Conservation (phyloP, 2,888 invertebrate species). For the Iphiclides podalirius region DNA sequence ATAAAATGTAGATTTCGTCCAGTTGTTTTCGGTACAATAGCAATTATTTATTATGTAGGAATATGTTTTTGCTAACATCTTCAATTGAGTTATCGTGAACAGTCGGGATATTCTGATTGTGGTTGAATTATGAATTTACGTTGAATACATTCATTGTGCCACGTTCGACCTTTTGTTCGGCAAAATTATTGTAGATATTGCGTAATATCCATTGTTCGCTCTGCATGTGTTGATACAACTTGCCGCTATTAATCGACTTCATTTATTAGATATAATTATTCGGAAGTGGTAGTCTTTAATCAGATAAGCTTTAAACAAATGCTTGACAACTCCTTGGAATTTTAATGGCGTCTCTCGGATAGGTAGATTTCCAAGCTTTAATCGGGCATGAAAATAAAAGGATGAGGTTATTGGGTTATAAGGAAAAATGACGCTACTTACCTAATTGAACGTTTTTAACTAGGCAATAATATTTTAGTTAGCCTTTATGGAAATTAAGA, state of each 20-base stretch:
- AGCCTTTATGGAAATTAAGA: neutral
- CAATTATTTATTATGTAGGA: neutral
- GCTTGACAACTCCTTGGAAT: too few relatives aligned
- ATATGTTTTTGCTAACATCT: conserved; percentile 37
- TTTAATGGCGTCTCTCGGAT: neutral
- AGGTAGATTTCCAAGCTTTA: neutral
- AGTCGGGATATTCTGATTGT: conserved; percentile 52
- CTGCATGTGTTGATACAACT: conserved; percentile 37
- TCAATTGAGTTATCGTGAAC: conserved; percentile 48
- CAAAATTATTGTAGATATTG: conserved; percentile 54
- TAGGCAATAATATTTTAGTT: neutral
- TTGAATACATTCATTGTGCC: conserved; percentile 59
- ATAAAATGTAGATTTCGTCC: neutral
- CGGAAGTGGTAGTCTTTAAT: conserved; percentile 28
- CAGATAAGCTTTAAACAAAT: conserved; percentile 4
- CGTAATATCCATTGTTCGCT: conserved; percentile 43
- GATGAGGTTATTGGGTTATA: conserved; percentile 3
- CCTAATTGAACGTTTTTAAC: neutral
- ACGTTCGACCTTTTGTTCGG: conserved; percentile 59
- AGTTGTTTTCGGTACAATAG: neutral
- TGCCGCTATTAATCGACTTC: conserved; percentile 31
- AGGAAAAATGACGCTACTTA: neutral
- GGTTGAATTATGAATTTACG: conserved; percentile 48
- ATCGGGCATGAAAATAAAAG: neutral
- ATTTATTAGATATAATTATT: conserved; percentile 32